Conservation (phyloP, 2,113 vertebrate genomes). For the Globicephala melas region DNA sequence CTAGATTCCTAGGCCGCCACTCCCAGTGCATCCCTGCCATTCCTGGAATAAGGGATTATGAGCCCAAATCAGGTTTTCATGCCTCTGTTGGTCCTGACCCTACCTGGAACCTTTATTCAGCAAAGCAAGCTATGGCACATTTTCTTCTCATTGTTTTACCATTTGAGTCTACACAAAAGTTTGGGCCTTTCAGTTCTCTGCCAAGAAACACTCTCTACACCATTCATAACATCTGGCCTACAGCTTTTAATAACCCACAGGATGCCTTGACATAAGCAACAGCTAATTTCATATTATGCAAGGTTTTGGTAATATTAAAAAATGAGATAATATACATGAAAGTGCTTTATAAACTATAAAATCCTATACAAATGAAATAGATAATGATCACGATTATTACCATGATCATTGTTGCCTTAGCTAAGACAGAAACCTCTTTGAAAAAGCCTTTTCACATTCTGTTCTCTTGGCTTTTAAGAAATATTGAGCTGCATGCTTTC, state of each 20-base stretch:
- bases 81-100: background rate
- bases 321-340: constrained; percentile 41
- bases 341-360: constrained; percentile 29
- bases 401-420: background rate
- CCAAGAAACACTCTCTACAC: constrained; percentile 29
- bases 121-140: background rate
- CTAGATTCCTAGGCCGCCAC: background rate
- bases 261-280: constrained; percentile 38
- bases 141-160: background rate
- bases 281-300: constrained; percentile 32
- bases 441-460: constrained; percentile 6
- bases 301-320: background rate
- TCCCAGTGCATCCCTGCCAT: background rate
- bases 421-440: constrained; percentile 9
- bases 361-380: constrained; percentile 21
- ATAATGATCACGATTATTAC: background rate
- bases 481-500: background rate
- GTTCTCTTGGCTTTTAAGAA: constrained; percentile 32
- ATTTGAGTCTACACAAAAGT: constrained; percentile 1
- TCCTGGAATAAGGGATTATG: background rate
- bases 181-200: background rate
- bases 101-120: background rate
- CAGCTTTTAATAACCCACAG: constrained; percentile 22
- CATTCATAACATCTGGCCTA: constrained; percentile 54
- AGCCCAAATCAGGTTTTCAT: background rate